These are phyloP conservation scores for Ridgeia piscesae DNA, from an alignment of 1,140 invertebrate species.

Conservation along the genomic window DNA sequence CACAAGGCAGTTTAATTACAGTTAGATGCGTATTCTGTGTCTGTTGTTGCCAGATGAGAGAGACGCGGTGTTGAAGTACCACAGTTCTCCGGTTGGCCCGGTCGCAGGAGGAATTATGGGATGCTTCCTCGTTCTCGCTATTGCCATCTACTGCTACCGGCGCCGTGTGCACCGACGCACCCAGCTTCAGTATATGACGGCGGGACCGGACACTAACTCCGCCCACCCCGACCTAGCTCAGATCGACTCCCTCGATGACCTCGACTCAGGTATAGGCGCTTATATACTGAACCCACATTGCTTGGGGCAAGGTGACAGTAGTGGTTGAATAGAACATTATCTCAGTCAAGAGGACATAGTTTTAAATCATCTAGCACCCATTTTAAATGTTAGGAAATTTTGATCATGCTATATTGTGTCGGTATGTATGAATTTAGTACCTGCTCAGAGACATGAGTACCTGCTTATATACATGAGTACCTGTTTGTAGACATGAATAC, in stretches of 20 bases:
- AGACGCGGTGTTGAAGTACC: slow-evolving; percentile 56
- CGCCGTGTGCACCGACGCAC: slow-evolving; percentile 56
- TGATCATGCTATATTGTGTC: too few relatives aligned
- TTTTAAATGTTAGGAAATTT: too few relatives aligned
- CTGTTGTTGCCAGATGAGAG: slow-evolving; percentile 24
- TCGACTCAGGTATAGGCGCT: background rate
- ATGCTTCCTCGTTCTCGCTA: slow-evolving; percentile 65
- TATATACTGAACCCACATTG: background rate
- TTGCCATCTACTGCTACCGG: slow-evolving; percentile 67
- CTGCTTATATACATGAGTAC: too few relatives aligned
- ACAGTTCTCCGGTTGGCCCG: slow-evolving; percentile 66
- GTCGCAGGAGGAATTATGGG: slow-evolving; percentile 69
- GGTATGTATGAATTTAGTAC: too few relatives aligned
- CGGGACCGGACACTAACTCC: slow-evolving; percentile 47
- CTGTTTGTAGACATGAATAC: too few relatives aligned
- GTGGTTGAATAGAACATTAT: too few relatives aligned
- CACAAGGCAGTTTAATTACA: too few relatives aligned
- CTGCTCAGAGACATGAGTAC: too few relatives aligned
- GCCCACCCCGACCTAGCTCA: slow-evolving; percentile 61
- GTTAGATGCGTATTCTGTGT: background rate
- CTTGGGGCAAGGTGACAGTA: too few relatives aligned
- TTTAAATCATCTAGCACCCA: too few relatives aligned
- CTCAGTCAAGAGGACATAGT: too few relatives aligned
- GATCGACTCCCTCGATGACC: slow-evolving; percentile 35
- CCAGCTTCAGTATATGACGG: slow-evolving; percentile 49